phyloP scores from a whole-genome alignment of 2,113 vertebrate species.

The Platycercus adscitus region DNA sequence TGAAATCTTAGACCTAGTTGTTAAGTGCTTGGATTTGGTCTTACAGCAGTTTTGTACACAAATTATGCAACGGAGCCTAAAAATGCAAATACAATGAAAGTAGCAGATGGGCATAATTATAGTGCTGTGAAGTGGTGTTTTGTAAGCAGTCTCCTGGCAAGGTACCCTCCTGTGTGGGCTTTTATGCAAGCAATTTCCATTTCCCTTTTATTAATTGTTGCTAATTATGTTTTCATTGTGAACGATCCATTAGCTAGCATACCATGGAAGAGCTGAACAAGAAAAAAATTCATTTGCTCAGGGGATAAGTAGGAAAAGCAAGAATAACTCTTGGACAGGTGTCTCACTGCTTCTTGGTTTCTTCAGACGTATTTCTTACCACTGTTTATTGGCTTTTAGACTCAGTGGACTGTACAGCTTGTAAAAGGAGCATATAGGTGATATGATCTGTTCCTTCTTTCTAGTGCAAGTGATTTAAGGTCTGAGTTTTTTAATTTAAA shows the following conservation, averaged over 20 bases:
- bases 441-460: not conserved
- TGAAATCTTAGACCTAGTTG: not conserved
- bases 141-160: not conserved
- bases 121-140: not conserved
- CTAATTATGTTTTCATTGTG: not conserved
- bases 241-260: not conserved
- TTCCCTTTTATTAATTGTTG: constrained; percentile 1
- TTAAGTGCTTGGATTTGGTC: not conserved
- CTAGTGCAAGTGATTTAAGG: not conserved
- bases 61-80: not conserved
- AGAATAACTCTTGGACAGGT: not conserved
- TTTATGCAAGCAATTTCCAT: not conserved
- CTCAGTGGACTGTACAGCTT: not conserved
- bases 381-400: not conserved
- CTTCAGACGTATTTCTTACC: not conserved
- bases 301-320: not conserved
- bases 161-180: not conserved
- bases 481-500: not conserved
- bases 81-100: not conserved
- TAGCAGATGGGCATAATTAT: not conserved
- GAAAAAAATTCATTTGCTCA: not conserved
- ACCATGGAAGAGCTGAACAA: not conserved
- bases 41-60: not conserved
- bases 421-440: not conserved
- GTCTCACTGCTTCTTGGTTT: not conserved